phyloP scores from a whole-genome alignment of 2,888 invertebrate species.

The Drosophila nigritarsus region DNA sequence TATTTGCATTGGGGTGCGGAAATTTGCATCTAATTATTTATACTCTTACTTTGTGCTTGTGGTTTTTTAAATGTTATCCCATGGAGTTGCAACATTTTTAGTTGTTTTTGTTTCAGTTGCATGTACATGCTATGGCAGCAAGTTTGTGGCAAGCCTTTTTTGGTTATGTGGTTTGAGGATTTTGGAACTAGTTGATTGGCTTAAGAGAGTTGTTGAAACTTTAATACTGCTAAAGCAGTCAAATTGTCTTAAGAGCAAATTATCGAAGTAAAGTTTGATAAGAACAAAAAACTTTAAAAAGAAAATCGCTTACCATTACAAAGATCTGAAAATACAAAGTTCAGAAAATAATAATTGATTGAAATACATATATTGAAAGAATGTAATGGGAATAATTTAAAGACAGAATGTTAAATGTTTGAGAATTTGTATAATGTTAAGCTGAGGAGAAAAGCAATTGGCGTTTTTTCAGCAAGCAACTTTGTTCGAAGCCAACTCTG shows the following conservation, averaged over 20 bases:
- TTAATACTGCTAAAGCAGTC: too few relatives aligned
- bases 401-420: not conserved
- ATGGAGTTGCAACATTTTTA: constrained; percentile 18
- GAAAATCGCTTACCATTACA: not conserved
- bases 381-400: not conserved
- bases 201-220: not conserved
- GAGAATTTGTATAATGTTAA: not conserved
- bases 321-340: not conserved
- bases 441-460: not conserved
- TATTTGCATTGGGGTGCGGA: constrained; percentile 57
- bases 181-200: constrained; percentile 1
- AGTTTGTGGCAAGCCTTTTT: constrained; percentile 32
- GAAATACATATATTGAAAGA: not conserved
- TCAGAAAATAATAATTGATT: not conserved
- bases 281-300: not conserved
- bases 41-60: constrained; percentile 4
- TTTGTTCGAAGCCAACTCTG: not conserved
- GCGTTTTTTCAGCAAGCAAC: not conserved
- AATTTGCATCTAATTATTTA: constrained; percentile 66
- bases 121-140: constrained; percentile 11
- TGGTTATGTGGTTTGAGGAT: constrained; percentile 2
- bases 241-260: too few relatives aligned
- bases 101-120: constrained; percentile 10
- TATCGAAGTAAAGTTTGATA: not conserved
- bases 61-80: constrained; percentile 35